These are phyloP conservation scores for Plecturocebus donacophilus DNA, from an alignment of 2,113 vertebrate species.

Conservation along the genomic window DNA sequence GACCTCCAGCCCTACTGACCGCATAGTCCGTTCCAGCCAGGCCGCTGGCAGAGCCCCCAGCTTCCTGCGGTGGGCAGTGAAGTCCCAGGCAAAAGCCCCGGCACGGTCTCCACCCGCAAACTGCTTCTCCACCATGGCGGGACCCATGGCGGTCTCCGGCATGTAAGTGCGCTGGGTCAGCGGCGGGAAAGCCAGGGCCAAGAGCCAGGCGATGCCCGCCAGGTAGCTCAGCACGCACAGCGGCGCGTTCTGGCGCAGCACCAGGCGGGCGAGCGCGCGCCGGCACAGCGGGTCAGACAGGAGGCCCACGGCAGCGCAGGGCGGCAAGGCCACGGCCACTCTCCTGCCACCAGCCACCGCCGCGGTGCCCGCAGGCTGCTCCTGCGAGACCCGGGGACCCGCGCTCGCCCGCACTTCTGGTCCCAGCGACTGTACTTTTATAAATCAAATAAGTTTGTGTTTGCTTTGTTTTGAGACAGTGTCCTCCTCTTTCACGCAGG, in stretches of 20 bases:
- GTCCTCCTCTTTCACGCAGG: too few relatives aligned
- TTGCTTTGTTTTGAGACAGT: too few relatives aligned
- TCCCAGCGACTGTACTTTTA: background rate
- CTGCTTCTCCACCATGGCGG: conserved; percentile 96
- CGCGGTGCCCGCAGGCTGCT: rapidly evolving
- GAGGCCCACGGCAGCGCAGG: conserved; percentile 88
- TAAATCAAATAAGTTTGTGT: background rate
- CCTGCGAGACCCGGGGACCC: rapidly evolving
- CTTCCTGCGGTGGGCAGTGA: conserved; percentile 89
- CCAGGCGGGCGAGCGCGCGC: conserved; percentile 88
- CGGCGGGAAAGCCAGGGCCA: conserved; percentile 92
- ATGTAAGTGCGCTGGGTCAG: conserved; percentile 93
- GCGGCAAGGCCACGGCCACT: background rate
- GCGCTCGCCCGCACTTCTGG: background rate
- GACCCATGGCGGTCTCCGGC: conserved; percentile 97
- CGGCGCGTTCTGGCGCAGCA: conserved; percentile 92
- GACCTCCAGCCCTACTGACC: conserved; percentile 90
- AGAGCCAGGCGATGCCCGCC: conserved; percentile 91
- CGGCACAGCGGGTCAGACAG: conserved; percentile 93
- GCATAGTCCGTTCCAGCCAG: conserved; percentile 93
- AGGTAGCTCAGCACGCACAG: conserved; percentile 92
- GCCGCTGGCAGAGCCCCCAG: conserved; percentile 90
- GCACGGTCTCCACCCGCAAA: conserved; percentile 90
- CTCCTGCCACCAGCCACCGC: rapidly evolving
- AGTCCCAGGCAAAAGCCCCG: conserved; percentile 87